These are phyloP conservation scores for Tenualosa ilisha DNA, from an alignment of 2,797 vertebrate species.

Conservation along the genomic window DNA sequence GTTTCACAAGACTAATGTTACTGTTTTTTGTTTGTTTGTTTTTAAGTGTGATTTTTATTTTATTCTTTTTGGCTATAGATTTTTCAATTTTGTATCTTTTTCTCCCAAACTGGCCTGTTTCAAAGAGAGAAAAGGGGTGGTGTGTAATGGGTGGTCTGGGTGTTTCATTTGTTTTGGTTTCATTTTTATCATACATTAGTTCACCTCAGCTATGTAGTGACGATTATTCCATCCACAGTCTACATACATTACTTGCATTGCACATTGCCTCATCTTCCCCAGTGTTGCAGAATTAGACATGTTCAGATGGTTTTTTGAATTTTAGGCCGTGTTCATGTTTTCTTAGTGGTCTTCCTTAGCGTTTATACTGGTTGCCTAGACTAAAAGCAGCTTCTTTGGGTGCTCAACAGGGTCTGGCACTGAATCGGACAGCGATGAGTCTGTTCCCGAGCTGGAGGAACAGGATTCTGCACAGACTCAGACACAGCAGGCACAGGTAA, in stretches of 20 bases:
- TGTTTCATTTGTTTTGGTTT: background rate
- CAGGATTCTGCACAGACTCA: slow-evolving; percentile 94
- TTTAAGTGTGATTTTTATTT: background rate
- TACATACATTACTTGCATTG: background rate
- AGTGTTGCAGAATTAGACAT: background rate
- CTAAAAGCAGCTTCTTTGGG: too few relatives aligned
- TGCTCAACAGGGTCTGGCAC: slow-evolving; percentile 88
- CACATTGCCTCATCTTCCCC: background rate
- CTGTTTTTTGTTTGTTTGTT: too few relatives aligned
- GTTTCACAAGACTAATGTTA: background rate
- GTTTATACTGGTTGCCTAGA: too few relatives aligned
- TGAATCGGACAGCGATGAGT: slow-evolving; percentile 97
- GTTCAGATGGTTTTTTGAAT: too few relatives aligned
- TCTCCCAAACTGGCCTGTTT: slow-evolving; percentile 11
- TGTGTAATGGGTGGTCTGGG: background rate
- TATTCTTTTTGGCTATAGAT: background rate
- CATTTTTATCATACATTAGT: background rate
- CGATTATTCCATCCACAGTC: background rate
- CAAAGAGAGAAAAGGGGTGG: background rate
- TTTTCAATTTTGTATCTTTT: background rate
- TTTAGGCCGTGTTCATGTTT: too few relatives aligned
- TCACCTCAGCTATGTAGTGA: background rate
- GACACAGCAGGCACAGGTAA: slow-evolving; percentile 97
- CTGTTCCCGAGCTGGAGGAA: slow-evolving; percentile 95
- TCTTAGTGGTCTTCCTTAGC: too few relatives aligned